A percentile compares a stretch with the other conserved stretches of the same genome.
phyloP scores from a whole-genome alignment of 2,888 invertebrate species.

The Smittia sp. region DNA sequence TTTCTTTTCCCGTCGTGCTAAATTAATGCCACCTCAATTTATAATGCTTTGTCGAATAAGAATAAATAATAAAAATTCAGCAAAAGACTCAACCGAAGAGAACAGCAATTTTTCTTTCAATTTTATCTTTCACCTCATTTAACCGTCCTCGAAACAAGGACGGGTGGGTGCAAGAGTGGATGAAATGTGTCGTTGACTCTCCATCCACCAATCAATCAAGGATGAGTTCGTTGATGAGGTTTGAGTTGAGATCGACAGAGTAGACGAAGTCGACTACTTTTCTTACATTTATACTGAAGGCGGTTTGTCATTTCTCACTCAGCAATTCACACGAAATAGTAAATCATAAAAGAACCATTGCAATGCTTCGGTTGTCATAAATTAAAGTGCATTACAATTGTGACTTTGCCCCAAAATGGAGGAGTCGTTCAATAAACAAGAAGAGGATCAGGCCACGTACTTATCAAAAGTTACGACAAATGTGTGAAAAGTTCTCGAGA shows the following conservation, averaged over 20 bases:
- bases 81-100: constrained; percentile 8
- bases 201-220: constrained; percentile 32
- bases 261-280: too few species aligned
- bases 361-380: background rate
- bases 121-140: constrained; percentile 42
- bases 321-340: constrained; percentile 1
- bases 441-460: background rate
- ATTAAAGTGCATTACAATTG: constrained; percentile 20
- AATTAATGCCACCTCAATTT: constrained; percentile 41
- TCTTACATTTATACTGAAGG: too few species aligned
- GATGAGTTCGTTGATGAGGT: background rate
- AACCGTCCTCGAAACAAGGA: constrained; percentile 10
- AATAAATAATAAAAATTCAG: constrained; percentile 40
- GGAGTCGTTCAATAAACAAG: background rate
- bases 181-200: background rate
- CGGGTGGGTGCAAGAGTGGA: background rate
- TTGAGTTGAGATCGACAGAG: too few species aligned
- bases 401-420: constrained; percentile 4
- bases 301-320: too few species aligned
- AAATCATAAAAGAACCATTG: background rate
- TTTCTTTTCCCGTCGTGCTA: constrained; percentile 20
- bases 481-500: constrained; percentile 13
- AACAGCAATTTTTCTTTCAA: constrained; percentile 38
- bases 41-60: constrained; percentile 38
- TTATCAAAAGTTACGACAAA: background rate